Evolutionary conservation across 2,888 invertebrate species (phyloP).

Genomic region (Dioctria linearis): DNA sequence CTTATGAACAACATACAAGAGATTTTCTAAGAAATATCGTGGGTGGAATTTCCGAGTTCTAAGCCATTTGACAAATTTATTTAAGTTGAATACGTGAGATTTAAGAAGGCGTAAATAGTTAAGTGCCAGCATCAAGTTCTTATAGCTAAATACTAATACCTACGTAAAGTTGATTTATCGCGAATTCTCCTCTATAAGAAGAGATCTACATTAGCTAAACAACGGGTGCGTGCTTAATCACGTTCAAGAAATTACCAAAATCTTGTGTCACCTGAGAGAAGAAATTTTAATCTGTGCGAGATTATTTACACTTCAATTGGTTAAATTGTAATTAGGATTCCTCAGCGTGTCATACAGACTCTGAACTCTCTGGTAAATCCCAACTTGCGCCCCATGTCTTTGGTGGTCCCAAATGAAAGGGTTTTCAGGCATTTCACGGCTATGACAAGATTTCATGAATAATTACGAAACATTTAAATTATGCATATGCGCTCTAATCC

Average conservation of each 20-base stretch:
- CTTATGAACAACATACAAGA: not conserved
- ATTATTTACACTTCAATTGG: conserved; percentile 52
- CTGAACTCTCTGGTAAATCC: not conserved
- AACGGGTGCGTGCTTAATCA: conserved; percentile 5
- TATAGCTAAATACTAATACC: not conserved
- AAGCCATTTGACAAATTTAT: conserved; percentile 3
- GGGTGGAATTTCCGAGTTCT: not conserved
- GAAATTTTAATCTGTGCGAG: conserved; percentile 32
- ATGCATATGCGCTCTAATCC: conserved; percentile 47
- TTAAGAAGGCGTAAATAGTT: not conserved
- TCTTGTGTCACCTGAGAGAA: conserved; percentile 29
- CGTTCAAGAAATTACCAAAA: not conserved
- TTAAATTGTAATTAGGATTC: conserved; percentile 37
- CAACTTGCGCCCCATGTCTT: not conserved
- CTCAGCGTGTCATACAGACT: conserved; percentile 1
- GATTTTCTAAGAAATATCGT: not conserved
- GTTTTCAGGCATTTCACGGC: conserved; percentile 1
- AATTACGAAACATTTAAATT: conserved; percentile 35
- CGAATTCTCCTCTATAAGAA: not conserved
- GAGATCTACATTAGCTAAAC: conserved; percentile 1
- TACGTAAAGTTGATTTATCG: not conserved
- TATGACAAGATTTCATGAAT: conserved; percentile 41
- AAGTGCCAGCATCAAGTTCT: too few relatives aligned
- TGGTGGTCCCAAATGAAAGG: conserved; percentile 8
- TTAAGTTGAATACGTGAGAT: not conserved